These are phyloP conservation scores for Salvelinus sp. DNA, from an alignment of 2,113 vertebrate genomes.

Conservation along the genomic window DNA sequence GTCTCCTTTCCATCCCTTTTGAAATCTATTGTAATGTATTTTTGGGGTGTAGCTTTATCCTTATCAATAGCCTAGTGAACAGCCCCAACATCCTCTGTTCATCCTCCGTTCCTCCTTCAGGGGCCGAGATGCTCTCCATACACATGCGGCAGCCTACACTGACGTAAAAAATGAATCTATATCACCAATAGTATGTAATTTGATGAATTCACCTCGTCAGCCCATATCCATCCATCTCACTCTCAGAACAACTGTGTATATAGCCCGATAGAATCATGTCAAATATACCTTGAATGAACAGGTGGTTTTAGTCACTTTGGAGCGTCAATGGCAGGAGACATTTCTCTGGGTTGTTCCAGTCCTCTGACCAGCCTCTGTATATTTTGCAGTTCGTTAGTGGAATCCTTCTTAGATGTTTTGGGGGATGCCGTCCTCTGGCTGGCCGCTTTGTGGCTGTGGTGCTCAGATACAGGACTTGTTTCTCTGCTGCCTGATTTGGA, in stretches of 20 bases:
- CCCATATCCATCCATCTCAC: too few relatives aligned
- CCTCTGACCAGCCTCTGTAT: conserved; percentile 84
- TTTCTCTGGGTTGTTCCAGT: conserved; percentile 79
- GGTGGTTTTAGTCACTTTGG: conserved; percentile 30
- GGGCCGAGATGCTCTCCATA: neutral
- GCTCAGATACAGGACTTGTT: conserved; percentile 75
- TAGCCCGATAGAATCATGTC: neutral
- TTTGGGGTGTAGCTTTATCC: conserved; percentile 17
- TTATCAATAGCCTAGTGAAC: neutral
- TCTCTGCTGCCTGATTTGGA: conserved; percentile 78
- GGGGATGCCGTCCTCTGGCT: conserved; percentile 70
- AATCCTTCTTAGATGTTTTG: conserved; percentile 73
- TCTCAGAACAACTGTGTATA: neutral
- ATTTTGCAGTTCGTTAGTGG: conserved; percentile 81
- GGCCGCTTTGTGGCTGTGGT: conserved; percentile 69
- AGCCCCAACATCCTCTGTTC: neutral
- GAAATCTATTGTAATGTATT: conserved; percentile 13
- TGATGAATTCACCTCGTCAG: neutral
- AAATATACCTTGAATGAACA: neutral
- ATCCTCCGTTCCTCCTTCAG: neutral
- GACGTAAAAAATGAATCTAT: neutral
- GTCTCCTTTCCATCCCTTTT: conserved; percentile 6
- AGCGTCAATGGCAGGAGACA: conserved; percentile 73
- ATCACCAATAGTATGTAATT: neutral
- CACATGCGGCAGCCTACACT: neutral